These are phyloP conservation scores for Suillia variegata DNA, from an alignment of 2,888 invertebrate species.

Conservation along the genomic window DNA sequence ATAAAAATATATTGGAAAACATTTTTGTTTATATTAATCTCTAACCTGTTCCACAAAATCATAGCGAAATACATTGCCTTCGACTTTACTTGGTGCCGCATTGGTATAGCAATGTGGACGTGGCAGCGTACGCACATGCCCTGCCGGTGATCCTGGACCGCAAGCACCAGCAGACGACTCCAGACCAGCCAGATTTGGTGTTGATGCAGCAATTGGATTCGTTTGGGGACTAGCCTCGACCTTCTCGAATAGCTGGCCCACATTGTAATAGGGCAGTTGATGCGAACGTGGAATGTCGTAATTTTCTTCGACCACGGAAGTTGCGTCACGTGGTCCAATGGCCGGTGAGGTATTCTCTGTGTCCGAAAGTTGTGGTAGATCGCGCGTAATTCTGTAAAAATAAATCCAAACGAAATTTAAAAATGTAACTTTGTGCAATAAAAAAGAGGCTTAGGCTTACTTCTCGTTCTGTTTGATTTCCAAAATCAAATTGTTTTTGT, in stretches of 20 bases:
- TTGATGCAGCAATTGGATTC: conserved; percentile 56
- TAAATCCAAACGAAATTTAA: not conserved
- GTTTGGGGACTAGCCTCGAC: conserved; percentile 48
- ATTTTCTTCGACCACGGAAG: conserved; percentile 64
- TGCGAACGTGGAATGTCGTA: conserved; percentile 77
- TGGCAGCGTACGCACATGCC: conserved; percentile 48
- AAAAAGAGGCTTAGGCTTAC: conserved; percentile 43
- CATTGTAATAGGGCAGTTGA: conserved; percentile 62
- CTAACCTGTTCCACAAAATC: conserved; percentile 60
- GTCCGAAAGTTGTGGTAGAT: conserved; percentile 58
- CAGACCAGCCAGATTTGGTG: conserved; percentile 52
- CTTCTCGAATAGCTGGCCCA: conserved; percentile 52
- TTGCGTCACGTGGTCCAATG: conserved; percentile 57
- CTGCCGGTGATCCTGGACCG: conserved; percentile 34
- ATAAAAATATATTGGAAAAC: too few relatives aligned
- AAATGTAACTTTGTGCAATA: not conserved
- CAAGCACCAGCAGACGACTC: too few relatives aligned
- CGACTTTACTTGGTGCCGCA: conserved; percentile 63
- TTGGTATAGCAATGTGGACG: conserved; percentile 64
- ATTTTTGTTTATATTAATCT: not conserved
- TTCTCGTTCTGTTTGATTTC: conserved; percentile 61
- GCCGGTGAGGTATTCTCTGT: conserved; percentile 62
- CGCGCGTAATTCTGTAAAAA: conserved; percentile 47
- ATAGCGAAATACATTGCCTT: conserved; percentile 64
- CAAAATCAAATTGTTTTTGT: conserved; percentile 53